phyloP scores from a whole-genome alignment of 2,797 vertebrate genomes.

The Austrolebias charrua region DNA sequence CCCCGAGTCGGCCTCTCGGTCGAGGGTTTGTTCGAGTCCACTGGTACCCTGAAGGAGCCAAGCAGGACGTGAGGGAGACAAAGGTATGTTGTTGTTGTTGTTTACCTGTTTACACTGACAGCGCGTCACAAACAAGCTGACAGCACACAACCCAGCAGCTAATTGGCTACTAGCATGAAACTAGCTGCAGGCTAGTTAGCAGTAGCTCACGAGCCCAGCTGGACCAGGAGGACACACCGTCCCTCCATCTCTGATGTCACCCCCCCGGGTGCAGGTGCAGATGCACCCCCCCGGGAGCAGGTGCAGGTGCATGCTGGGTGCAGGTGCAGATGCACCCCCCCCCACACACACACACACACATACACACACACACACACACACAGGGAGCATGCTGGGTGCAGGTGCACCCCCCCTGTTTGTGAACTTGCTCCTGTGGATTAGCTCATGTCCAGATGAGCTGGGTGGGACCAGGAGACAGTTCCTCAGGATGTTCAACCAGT shows the following conservation, averaged over 20 bases:
- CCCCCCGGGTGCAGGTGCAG: no score
- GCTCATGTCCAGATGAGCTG: conserved; percentile 37
- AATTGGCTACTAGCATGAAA: conserved; percentile 51
- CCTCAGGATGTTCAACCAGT: no score
- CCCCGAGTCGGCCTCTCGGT: conserved; percentile 87
- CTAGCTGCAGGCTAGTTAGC: conserved; percentile 59
- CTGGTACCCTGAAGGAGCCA: conserved; percentile 98
- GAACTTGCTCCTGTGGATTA: conserved; percentile 14
- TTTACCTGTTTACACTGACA: conserved; percentile 24
- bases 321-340: no score
- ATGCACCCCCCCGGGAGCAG: no score
- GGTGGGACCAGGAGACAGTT: conserved; percentile 65
- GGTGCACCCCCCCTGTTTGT: background rate
- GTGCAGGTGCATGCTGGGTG: no score
- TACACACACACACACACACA: no score
- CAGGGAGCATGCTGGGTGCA: conserved; percentile 5
- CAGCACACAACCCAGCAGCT: conserved; percentile 43
- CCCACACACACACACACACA: no score
- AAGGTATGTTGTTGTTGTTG: conserved; percentile 83
- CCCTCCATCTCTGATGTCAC: background rate
- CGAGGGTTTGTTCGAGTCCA: conserved; percentile 95
- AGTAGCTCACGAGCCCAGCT: conserved; percentile 36
- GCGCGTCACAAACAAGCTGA: no score
- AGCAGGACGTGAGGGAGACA: conserved; percentile 96
- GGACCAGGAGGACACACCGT: conserved; percentile 9